Evolutionary conservation across 2,797 vertebrate genomes (phyloP).

Genomic region (Thripadectes ignobilis): DNA sequence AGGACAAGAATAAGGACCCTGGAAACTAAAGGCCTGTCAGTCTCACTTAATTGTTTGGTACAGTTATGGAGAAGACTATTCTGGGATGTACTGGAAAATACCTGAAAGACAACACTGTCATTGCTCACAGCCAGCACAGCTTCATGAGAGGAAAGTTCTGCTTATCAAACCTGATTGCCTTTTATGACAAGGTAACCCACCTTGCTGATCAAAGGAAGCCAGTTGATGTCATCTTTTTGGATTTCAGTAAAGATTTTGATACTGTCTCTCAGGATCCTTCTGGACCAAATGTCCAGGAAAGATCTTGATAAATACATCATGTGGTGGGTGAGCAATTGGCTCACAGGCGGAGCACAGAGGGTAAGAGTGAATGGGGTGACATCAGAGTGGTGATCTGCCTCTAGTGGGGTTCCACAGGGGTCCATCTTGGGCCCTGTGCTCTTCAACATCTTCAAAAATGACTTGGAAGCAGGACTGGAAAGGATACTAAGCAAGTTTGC

Average conservation of each 20-base stretch:
- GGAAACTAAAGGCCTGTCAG: background rate
- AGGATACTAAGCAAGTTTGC: background rate
- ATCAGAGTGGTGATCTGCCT: background rate
- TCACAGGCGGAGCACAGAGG: background rate
- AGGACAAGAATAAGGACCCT: background rate
- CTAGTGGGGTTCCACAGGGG: background rate
- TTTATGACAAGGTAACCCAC: background rate
- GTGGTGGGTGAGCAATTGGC: background rate
- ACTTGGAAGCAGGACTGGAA: background rate
- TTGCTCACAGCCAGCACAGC: background rate
- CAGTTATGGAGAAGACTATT: background rate
- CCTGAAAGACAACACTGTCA: background rate
- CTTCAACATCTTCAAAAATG: background rate
- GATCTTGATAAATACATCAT: background rate
- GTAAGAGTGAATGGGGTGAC: background rate
- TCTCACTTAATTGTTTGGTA: background rate
- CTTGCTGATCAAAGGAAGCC: background rate
- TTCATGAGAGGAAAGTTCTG: background rate
- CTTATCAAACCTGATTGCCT: background rate
- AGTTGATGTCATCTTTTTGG: background rate
- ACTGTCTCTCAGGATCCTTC: background rate
- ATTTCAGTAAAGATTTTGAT: background rate
- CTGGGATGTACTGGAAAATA: background rate
- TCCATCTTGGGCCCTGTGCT: background rate
- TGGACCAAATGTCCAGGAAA: background rate